These are phyloP conservation scores for Sisyra terminalis DNA, from an alignment of 2,888 invertebrate species.

Conservation along the genomic window DNA sequence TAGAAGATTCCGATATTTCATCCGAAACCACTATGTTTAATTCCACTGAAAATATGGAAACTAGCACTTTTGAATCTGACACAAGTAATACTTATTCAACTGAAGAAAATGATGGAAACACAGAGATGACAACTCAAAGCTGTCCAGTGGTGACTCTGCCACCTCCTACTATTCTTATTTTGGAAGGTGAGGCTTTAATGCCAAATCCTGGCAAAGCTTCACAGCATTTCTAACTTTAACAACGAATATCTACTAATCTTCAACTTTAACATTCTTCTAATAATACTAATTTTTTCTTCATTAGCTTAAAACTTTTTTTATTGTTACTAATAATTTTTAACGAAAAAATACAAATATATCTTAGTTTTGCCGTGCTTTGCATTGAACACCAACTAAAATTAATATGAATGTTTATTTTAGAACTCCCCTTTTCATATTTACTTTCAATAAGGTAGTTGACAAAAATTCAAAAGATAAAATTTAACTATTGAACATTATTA, in stretches of 20 bases:
- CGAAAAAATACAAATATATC: too few species aligned
- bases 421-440: too few species aligned
- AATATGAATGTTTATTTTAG: too few species aligned
- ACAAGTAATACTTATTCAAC: slow-evolving; percentile 10
- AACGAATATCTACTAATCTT: too few species aligned
- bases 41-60: slow-evolving; percentile 14
- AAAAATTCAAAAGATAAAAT: too few species aligned
- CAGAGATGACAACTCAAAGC: slow-evolving; percentile 16
- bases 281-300: too few species aligned
- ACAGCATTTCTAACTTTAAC: not conserved
- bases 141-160: slow-evolving; percentile 31
- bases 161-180: slow-evolving; percentile 60
- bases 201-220: slow-evolving; percentile 3
- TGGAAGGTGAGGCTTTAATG: slow-evolving; percentile 49
- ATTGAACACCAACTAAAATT: too few species aligned
- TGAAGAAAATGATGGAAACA: slow-evolving; percentile 14
- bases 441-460: too few species aligned
- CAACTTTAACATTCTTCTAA: too few species aligned
- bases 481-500: too few species aligned
- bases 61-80: slow-evolving; percentile 10
- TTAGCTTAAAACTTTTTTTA: not conserved
- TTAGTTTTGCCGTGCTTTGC: too few species aligned
- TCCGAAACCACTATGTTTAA: slow-evolving; percentile 13
- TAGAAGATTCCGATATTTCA: not conserved
- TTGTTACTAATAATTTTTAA: not conserved